Evolutionary conservation across 2,888 invertebrate species (phyloP), one percentile per base, ranked within the genome.

Genomic region (Heliconius cydno): DNA sequence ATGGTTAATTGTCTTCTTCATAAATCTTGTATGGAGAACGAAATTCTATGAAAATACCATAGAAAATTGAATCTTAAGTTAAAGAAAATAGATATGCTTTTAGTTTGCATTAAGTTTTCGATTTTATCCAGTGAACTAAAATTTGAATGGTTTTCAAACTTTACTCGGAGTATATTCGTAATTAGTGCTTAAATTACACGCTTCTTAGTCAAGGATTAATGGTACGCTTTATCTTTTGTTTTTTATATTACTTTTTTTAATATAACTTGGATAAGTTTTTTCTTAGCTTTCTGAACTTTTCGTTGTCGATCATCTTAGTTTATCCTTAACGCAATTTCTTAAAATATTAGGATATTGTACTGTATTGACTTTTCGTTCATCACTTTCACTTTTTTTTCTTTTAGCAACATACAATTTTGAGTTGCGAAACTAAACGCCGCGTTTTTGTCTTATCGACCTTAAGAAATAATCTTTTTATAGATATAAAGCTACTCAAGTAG

Each of bases 1-100:
- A 88, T 87, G 87, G 86, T 89, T 92, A 91, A 91, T 90, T 90
- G 89, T 89, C 86, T 86, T 84, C 82, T 87, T 86, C 86, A 90
- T 92, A 91, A 91, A 92, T 92, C 89, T 87, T 82, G 84, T 83
- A 83, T 85, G 86, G 85, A 87, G 81, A 82, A 82, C 83, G 81
- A 82, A 81, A 80, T 81, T 71, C 76, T 65, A 68, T 67, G 46
- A 34, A 68, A 76, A 28, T 52, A 19, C 38, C 60, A 73, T 12
- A 52, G 60, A 57, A 82, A 77, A 76, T 67, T 71, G 4, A n/a
- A 34, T 78, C 72, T 75, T 83, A 77, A 28, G 0, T 1, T 25
- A 30, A 79, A 1, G 10, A 1, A 1, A 25, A 76, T 82, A 72
- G 66, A 41, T 3, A 46, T 63, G 46, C 25, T 72, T 72, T 80